Conservation (phyloP, 2,888 invertebrate species). For the Dolomedes plantarius region DNA sequence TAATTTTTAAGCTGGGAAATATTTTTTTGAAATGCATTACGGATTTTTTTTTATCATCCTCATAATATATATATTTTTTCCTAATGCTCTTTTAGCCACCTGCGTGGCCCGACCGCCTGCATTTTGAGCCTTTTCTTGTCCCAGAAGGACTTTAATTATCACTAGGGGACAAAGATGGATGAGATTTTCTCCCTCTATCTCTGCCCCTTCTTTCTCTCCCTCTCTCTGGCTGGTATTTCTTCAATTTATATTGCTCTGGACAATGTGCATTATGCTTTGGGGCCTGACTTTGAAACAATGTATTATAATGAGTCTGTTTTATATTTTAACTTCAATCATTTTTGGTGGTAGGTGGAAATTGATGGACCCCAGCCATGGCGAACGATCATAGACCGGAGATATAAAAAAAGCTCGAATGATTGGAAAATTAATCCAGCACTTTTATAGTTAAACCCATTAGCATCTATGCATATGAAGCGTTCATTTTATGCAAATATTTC, state of each 20-base stretch:
- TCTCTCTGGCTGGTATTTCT: constrained; percentile 2
- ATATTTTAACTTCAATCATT: background rate
- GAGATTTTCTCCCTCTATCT: constrained; percentile 23
- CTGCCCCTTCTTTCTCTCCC: constrained; percentile 24
- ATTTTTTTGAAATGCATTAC: background rate
- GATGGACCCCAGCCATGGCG: background rate
- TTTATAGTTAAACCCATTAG: background rate
- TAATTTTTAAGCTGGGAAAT: constrained; percentile 23
- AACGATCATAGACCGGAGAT: background rate
- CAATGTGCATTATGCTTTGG: background rate
- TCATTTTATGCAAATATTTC: too few species aligned
- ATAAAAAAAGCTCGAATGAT: too few species aligned
- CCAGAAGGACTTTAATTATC: constrained; percentile 63
- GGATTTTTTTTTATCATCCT: constrained; percentile 9
- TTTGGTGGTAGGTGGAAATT: background rate
- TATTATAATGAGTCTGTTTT: background rate
- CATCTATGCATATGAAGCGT: background rate
- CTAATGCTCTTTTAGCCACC: constrained; percentile 29
- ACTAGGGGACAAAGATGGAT: constrained; percentile 48
- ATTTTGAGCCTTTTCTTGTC: constrained; percentile 41
- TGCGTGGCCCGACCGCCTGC: constrained; percentile 22
- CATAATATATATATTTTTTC: constrained; percentile 7
- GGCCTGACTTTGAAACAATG: constrained; percentile 23
- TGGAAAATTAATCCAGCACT: background rate
- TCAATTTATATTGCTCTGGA: constrained; percentile 13